Evolutionary conservation across 2,113 vertebrate genomes (phyloP).

Genomic region (Plotosus lineatus): DNA sequence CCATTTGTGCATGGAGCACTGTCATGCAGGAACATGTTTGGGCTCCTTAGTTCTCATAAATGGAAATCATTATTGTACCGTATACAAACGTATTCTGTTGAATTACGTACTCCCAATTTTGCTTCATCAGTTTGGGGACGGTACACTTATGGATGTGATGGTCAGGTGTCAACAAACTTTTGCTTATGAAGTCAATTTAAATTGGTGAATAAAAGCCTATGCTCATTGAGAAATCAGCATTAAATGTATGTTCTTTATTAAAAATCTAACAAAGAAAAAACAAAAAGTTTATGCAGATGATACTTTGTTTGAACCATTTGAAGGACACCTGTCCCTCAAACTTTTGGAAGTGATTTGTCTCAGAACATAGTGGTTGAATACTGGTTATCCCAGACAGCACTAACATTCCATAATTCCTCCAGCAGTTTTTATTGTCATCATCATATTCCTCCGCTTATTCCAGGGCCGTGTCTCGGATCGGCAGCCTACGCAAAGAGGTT

Average conservation of each 20-base stretch:
- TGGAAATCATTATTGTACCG: background rate
- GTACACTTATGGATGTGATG: background rate
- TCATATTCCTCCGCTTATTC: too few species aligned
- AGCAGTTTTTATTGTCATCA: too few species aligned
- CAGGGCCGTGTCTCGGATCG: too few species aligned
- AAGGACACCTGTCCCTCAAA: background rate
- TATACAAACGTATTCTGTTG: background rate
- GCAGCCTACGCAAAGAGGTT: too few species aligned
- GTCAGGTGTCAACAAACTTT: background rate
- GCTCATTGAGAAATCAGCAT: background rate
- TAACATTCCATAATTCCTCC: background rate
- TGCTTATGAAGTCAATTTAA: background rate
- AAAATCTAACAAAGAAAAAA: background rate
- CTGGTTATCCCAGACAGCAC: background rate
- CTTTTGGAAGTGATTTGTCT: too few species aligned
- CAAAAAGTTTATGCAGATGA: background rate
- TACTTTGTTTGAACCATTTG: background rate
- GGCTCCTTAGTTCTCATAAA: background rate
- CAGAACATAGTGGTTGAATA: background rate
- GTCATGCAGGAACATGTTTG: background rate
- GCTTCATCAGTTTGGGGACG: background rate
- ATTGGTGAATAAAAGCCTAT: background rate
- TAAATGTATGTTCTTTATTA: background rate
- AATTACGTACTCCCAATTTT: background rate
- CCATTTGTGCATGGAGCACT: background rate